phyloP scores from a whole-genome alignment of 2,113 vertebrate species.

The Salvator merianae region DNA sequence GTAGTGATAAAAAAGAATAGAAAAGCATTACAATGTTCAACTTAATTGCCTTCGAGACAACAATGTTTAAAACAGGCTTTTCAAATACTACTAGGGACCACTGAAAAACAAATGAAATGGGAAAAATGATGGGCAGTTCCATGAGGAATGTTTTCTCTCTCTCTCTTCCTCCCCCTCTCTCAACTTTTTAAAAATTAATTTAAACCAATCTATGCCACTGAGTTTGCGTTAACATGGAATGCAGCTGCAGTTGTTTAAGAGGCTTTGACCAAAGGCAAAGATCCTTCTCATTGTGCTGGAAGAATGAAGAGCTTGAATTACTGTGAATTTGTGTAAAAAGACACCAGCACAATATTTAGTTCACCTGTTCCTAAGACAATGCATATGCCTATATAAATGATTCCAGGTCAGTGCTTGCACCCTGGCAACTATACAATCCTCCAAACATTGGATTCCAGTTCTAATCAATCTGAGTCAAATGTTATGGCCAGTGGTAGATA shows the following conservation, averaged over 20 bases:
- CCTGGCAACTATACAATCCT: background rate
- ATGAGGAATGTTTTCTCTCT: too few species aligned
- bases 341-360: background rate
- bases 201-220: background rate
- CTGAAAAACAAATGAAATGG: constrained; percentile 23
- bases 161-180: background rate
- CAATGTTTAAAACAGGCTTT: constrained; percentile 40
- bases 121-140: background rate
- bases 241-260: constrained; percentile 31
- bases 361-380: background rate
- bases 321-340: background rate
- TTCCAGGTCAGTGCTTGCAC: background rate
- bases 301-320: background rate
- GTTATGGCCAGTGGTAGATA: too few species aligned
- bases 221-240: background rate
- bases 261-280: background rate
- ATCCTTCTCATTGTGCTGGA: background rate
- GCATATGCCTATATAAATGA: background rate
- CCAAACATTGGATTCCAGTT: background rate
- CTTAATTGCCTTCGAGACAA: constrained; percentile 43
- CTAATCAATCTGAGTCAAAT: too few species aligned
- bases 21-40: constrained; percentile 56
- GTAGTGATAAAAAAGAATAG: constrained; percentile 47
- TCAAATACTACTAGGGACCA: constrained; percentile 54
- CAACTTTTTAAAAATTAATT: background rate